Conservation (phyloP, 2,797 vertebrate species). For the Syndactyla subalaris region DNA sequence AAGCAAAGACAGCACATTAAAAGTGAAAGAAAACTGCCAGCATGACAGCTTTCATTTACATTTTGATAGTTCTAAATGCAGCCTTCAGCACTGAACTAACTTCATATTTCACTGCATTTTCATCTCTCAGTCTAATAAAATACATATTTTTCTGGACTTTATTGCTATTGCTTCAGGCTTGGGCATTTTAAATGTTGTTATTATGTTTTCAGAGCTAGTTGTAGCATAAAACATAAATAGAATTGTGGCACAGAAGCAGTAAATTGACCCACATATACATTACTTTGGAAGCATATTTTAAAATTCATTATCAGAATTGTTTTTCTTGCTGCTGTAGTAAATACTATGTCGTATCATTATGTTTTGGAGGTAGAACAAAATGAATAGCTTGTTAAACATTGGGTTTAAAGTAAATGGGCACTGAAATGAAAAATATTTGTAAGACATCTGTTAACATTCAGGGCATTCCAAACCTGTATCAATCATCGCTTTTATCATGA, state of each 20-base stretch:
- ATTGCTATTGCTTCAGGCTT: slow-evolving; percentile 49
- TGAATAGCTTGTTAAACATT: slow-evolving; percentile 43
- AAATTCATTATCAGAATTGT: slow-evolving; percentile 48
- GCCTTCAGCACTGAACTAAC: slow-evolving; percentile 39
- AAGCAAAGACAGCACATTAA: slow-evolving; percentile 51
- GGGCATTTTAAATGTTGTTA: slow-evolving; percentile 29
- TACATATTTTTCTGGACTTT: slow-evolving; percentile 49
- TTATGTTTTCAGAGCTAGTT: slow-evolving; percentile 41
- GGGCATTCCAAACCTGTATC: not conserved
- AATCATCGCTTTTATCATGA: not conserved
- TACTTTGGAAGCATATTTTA: slow-evolving; percentile 41
- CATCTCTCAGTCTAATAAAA: slow-evolving; percentile 57
- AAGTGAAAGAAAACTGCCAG: slow-evolving; percentile 57
- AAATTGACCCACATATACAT: slow-evolving; percentile 41
- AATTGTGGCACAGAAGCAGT: slow-evolving; percentile 2
- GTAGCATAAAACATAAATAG: slow-evolving; percentile 44
- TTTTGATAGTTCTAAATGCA: slow-evolving; percentile 37
- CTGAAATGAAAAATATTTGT: slow-evolving; percentile 8
- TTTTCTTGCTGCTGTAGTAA: slow-evolving; percentile 26
- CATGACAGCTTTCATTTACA: slow-evolving; percentile 60
- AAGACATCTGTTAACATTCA: not conserved
- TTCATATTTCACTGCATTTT: slow-evolving; percentile 61
- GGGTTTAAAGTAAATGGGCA: slow-evolving; percentile 4
- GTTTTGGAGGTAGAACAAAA: slow-evolving; percentile 21
- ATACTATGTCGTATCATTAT: slow-evolving; percentile 8